Evolutionary conservation across 1,140 invertebrate species (phyloP).

Genomic region (Caerostris darwini): DNA sequence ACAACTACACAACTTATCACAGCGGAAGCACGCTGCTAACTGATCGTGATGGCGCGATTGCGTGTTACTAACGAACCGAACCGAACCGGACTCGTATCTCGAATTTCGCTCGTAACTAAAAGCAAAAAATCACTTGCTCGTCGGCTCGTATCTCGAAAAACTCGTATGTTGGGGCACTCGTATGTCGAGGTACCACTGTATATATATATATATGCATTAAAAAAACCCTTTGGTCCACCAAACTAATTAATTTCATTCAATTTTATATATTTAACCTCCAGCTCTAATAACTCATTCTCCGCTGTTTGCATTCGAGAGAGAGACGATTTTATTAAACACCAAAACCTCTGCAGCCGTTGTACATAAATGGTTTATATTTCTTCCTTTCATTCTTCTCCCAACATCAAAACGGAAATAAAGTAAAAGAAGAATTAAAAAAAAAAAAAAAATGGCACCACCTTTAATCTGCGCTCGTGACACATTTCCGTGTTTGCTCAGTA

Average conservation of each 20-base stretch:
- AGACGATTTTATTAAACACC: background rate
- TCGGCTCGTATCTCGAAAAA: too few relatives aligned
- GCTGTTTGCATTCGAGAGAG: too few relatives aligned
- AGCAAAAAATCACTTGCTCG: too few relatives aligned
- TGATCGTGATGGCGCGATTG: too few relatives aligned
- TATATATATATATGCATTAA: too few relatives aligned
- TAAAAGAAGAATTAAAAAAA: background rate
- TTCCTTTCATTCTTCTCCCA: background rate
- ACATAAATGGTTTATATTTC: constrained; percentile 36
- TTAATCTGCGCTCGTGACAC: constrained; percentile 17
- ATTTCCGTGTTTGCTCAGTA: constrained; percentile 20
- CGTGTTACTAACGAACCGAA: too few relatives aligned
- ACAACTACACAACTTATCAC: too few relatives aligned
- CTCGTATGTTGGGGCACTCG: too few relatives aligned
- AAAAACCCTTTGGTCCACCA: background rate
- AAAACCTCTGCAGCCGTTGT: background rate
- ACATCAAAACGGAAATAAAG: background rate
- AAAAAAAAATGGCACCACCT: background rate
- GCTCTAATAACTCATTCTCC: background rate
- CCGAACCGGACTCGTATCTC: too few relatives aligned
- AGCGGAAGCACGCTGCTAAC: too few relatives aligned
- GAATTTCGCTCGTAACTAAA: too few relatives aligned
- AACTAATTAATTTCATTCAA: background rate
- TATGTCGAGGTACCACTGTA: too few relatives aligned
- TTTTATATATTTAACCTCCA: background rate